Evolutionary conservation across 2,113 vertebrate species (phyloP).

Genomic region (Athene cunicularia): DNA sequence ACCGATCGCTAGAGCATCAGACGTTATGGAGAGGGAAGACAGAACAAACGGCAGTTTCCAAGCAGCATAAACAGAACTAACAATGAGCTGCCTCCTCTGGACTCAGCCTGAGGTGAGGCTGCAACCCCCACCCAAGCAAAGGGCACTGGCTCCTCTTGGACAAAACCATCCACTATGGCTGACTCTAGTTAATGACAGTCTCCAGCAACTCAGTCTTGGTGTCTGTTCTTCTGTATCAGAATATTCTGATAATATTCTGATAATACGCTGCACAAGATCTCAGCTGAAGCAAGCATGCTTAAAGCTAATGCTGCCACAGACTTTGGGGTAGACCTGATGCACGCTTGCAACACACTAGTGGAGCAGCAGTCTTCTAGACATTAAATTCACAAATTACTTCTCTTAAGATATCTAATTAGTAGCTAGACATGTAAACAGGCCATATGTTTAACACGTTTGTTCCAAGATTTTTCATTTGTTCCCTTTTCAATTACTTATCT

Average conservation of each 20-base stretch:
- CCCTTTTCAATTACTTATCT: neutral
- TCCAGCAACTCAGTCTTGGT: neutral
- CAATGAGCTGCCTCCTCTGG: neutral
- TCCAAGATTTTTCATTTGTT: neutral
- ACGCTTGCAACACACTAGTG: neutral
- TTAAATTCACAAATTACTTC: neutral
- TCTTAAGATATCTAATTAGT: neutral
- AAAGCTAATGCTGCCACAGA: neutral
- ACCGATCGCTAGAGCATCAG: neutral
- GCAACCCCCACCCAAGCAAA: neutral
- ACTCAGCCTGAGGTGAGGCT: neutral
- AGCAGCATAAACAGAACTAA: neutral
- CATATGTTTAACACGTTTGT: neutral
- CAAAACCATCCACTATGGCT: accelerated
- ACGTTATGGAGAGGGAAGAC: neutral
- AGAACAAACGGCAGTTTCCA: neutral
- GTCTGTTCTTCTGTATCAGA: neutral
- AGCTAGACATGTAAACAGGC: neutral
- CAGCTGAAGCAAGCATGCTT: neutral
- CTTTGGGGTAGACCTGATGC: neutral
- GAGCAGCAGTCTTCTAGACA: neutral
- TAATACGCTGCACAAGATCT: neutral
- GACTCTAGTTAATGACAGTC: neutral
- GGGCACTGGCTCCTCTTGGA: neutral
- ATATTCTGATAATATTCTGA: neutral